Evolutionary conservation across 2,113 vertebrate genomes (phyloP), one percentile per base, ranked within the genome.

Genomic region (Grammomys dolichurus): DNA sequence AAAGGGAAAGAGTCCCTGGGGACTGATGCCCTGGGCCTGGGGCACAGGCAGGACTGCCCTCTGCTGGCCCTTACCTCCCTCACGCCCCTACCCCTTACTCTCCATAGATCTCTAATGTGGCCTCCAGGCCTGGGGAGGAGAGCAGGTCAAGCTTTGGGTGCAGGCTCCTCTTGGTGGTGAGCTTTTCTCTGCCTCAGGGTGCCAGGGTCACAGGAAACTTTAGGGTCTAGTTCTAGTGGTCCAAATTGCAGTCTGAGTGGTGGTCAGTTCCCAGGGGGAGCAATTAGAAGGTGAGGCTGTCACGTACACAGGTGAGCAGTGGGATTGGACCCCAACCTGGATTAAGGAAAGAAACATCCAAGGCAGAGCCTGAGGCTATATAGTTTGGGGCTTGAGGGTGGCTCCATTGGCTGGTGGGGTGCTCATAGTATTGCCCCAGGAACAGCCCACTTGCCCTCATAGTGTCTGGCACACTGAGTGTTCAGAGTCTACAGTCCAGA

Each of bases 1-100:
- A 95, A 92, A 96, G 51, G 87, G 95, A 95, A 82, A 69, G 77
- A 86, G 87, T 95, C 97, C 90, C 97, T 69, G 82, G 96, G 94
- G 97, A 95, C 26, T 46, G 86, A 73, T 77, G 81, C 51, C 60
- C 46, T 4, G n/a, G 16, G 54, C 75, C 75, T 46, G 48, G 48
- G 89, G 51, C 78, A 80, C 14, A 10, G 51, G 75, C 77, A 90
- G 89, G 85, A 67, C 93, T 0, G 65, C 93, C 89, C 93, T 96
- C 91, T 96, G 87, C 82, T 0, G 84, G 82, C 54, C 89, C 82
- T 72, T 54, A 31, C 36, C 63, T 87, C 60, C 43, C 36, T 89
- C 69, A 43, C 0, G 1, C 22, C 40, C 43, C 91, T 40, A 73
- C 11, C 12, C 87, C 56, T 40, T 40, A n/a, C 69, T 7, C 46